Base-by-base conservation (phyloP, 2,888 invertebrate genomes). In the Tolmerus cingulatus region DNA sequence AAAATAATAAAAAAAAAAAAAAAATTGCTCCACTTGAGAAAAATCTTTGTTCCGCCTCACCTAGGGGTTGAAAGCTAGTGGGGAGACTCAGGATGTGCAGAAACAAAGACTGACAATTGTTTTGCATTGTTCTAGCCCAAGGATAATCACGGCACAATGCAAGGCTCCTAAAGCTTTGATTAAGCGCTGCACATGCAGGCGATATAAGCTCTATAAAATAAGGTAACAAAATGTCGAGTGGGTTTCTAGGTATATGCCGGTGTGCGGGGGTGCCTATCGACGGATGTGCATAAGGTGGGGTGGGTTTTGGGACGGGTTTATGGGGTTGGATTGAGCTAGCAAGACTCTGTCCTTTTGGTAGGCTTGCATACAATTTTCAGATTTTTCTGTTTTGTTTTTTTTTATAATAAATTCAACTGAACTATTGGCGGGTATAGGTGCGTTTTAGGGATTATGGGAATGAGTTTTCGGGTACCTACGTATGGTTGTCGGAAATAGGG, bases 31-130 rank as follows among this genome's bases (percentile, higher is more conserved):
- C 87, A 87, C 88, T 88, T 87, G 86, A 88, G 87, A 85, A 87
- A 88, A 87, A 81, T 88, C 88, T 87, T 88, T 88, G 88, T 88
- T 88, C 87, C 88, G 87, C 87, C 84, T 86, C 79, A 74, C 86
- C 85, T 79, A 86, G 77, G 79, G 81, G 74, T 46, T 81, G 43
- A 74, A 79, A 82, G 43, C 12, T 46, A 27, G 46, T 46, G 27
- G 37, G 55, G 74, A 30, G 76, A 74, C 46, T 37, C 74, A 86
- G 86, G 76, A 76, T 86, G 46, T 37, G 78, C 74, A 57, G 85
- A 87, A 82, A 74, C 74, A 87, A 74, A 88, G 86, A 86, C 78
- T 88, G 76, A 87, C 88, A 88, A 87, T 88, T 88, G 87, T 77
- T 87, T 86, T 87, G 87, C 81, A 88, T 88, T 88, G 88, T 88